Conservation (phyloP, 2,888 invertebrate genomes). For the Venustoraphidia nigricollis region DNA sequence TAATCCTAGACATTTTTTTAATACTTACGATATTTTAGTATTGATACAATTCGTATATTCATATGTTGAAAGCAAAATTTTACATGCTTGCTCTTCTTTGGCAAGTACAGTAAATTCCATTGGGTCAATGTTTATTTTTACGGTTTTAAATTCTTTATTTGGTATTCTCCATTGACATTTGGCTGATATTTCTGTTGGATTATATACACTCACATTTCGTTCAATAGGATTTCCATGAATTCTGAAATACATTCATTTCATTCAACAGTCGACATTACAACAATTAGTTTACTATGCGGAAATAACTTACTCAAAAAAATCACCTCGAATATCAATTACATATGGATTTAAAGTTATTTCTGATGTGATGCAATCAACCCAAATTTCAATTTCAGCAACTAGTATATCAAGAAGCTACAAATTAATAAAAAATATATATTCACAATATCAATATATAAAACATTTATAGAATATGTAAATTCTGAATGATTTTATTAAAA, state of each 20-base stretch:
- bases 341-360: conserved; percentile 2
- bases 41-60: too few relatives aligned
- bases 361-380: neutral
- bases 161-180: neutral
- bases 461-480: too few relatives aligned
- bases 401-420: conserved; percentile 4
- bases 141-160: neutral
- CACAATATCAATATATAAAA: too few relatives aligned
- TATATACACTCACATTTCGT: neutral
- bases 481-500: too few relatives aligned
- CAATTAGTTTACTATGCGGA: neutral
- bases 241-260: neutral
- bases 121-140: too few relatives aligned
- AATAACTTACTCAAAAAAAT: neutral
- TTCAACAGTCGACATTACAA: neutral
- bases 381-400: conserved; percentile 1
- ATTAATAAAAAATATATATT: neutral
- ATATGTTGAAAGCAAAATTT: too few relatives aligned
- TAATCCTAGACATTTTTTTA: too few relatives aligned
- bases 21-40: too few relatives aligned
- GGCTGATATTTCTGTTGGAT: neutral
- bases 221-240: neutral
- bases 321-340: neutral
- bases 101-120: too few relatives aligned
- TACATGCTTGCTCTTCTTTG: too few relatives aligned